These are phyloP conservation scores for Cryptoblepharus egeriae DNA, from an alignment of 2,797 vertebrate species.

Conservation along the genomic window DNA sequence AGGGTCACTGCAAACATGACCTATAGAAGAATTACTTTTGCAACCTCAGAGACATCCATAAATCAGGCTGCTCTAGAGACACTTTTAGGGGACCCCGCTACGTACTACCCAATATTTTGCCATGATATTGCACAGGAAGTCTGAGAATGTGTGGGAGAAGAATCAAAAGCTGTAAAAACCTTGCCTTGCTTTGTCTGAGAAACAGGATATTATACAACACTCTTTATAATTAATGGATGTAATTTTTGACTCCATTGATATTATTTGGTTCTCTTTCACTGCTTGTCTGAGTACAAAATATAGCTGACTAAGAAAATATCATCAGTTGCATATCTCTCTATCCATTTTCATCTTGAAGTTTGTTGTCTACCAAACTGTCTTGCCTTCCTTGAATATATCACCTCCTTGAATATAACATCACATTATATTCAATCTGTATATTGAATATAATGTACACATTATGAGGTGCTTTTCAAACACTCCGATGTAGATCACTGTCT, in stretches of 20 bases:
- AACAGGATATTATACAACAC: neutral
- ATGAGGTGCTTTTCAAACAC: neutral
- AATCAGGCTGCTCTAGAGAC: too few species aligned
- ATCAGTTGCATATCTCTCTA: neutral
- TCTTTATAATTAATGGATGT: neutral
- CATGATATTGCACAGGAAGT: neutral
- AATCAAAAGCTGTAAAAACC: neutral
- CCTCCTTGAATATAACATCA: neutral
- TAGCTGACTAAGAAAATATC: neutral
- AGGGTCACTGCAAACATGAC: neutral
- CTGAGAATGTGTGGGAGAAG: too few species aligned
- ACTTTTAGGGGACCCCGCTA: too few species aligned
- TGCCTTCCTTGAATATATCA: neutral
- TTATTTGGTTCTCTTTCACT: neutral
- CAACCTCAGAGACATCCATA: neutral
- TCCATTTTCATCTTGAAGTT: neutral
- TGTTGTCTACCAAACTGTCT: neutral
- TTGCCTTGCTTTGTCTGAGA: neutral
- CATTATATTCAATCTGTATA: too few species aligned
- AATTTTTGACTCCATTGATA: neutral
- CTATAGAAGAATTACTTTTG: neutral
- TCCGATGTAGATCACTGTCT: neutral
- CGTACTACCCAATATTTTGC: neutral
- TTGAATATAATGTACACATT: too few species aligned
- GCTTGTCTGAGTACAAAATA: neutral